Percentiles rank a stretch among this genome's conserved stretches.
Conservation (phyloP, 2,888 invertebrate genomes). For the Trachelus tabidus region DNA sequence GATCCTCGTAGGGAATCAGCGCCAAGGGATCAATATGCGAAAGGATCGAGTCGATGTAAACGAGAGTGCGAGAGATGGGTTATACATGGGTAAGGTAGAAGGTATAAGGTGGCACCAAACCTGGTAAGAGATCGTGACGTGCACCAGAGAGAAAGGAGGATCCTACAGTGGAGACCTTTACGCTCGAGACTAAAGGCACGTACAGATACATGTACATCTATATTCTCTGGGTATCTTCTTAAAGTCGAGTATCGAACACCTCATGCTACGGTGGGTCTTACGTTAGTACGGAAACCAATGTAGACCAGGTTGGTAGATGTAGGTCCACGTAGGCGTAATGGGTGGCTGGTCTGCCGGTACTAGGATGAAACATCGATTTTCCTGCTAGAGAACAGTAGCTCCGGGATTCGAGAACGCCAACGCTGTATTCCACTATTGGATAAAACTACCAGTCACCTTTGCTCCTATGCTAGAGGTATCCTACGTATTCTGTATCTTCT, state of each 20-base stretch:
- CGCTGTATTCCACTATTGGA: neutral
- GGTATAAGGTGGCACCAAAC: slow-evolving; percentile 13
- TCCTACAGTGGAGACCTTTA: slow-evolving; percentile 56
- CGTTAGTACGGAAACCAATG: neutral
- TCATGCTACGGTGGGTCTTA: neutral
- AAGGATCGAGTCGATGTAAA: slow-evolving; percentile 11
- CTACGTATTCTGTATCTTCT: neutral
- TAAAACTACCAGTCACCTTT: neutral
- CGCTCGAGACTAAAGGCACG: slow-evolving; percentile 27
- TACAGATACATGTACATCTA: neutral
- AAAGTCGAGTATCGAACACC: neutral
- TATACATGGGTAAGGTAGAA: slow-evolving; percentile 11
- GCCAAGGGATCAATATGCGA: neutral
- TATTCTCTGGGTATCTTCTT: neutral
- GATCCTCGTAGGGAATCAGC: neutral
- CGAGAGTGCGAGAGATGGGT: slow-evolving; percentile 10
- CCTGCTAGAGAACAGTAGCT: neutral
- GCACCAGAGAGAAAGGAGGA: slow-evolving; percentile 56
- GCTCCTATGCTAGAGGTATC: neutral
- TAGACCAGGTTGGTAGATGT: neutral
- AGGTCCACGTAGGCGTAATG: neutral
- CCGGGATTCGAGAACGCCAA: neutral
- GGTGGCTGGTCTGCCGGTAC: neutral
- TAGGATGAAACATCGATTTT: neutral
- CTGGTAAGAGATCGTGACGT: slow-evolving; percentile 49